phyloP scores from a whole-genome alignment of 2,797 vertebrate genomes.

The Rhinichthys osculus region DNA sequence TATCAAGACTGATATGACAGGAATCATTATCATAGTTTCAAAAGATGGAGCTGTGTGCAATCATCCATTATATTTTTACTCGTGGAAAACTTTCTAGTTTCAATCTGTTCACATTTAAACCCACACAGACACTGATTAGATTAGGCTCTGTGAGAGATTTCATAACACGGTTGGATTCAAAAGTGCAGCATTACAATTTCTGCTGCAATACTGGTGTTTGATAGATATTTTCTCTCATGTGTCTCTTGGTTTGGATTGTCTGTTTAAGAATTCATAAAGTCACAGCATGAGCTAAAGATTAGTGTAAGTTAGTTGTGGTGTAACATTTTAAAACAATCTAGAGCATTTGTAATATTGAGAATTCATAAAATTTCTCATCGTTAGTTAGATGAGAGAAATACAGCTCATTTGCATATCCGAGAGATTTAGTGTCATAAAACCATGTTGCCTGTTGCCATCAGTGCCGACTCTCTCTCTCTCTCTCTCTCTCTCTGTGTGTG shows the following conservation, averaged over 20 bases:
- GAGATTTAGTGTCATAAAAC: background rate
- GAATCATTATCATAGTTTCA: background rate
- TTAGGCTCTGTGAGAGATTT: constrained; percentile 4
- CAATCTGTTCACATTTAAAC: constrained; percentile 23
- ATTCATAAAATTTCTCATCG: background rate
- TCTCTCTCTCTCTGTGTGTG: constrained; percentile 32
- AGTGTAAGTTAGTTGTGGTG: background rate
- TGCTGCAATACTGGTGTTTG: constrained; percentile 3
- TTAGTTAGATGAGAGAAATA: background rate
- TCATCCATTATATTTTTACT: background rate
- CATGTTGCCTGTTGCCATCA: background rate
- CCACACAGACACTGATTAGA: constrained; percentile 15
- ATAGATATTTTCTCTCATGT: constrained; percentile 14
- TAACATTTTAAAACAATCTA: background rate
- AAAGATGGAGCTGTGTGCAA: background rate
- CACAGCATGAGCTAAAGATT: background rate
- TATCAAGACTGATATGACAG: background rate
- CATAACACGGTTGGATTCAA: constrained; percentile 9
- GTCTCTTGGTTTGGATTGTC: constrained; percentile 4
- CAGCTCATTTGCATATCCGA: constrained; percentile 8
- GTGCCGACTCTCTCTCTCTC: constrained; percentile 26
- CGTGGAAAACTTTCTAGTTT: background rate
- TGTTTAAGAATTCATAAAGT: constrained; percentile 16
- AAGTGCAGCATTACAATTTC: constrained; percentile 11
- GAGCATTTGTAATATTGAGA: background rate